Evolutionary conservation across 1,140 invertebrate genomes (phyloP).

Genomic region (Cepaea nemoralis): DNA sequence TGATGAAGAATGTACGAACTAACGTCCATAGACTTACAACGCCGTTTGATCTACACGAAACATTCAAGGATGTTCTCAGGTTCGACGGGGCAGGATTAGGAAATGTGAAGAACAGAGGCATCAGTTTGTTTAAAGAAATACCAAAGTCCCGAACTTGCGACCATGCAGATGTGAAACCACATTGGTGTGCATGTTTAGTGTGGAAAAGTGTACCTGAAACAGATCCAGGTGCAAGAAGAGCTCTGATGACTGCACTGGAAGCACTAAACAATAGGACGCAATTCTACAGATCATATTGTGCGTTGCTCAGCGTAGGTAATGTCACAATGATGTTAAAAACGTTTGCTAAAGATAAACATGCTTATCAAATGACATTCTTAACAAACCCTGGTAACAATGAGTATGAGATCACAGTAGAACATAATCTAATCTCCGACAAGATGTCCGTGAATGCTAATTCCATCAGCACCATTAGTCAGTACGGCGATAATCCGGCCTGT

Average conservation of each 20-base stretch:
- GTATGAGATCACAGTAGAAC: constrained; percentile 82
- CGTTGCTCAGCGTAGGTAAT: constrained; percentile 10
- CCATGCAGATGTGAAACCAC: constrained; percentile 90
- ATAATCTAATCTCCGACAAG: constrained; percentile 76
- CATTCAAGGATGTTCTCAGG: constrained; percentile 71
- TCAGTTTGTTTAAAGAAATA: constrained; percentile 52
- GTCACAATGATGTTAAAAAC: constrained; percentile 38
- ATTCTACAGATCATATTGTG: constrained; percentile 32
- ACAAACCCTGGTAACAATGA: constrained; percentile 82
- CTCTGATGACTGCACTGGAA: constrained; percentile 37
- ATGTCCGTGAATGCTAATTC: constrained; percentile 81
- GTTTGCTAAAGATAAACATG: constrained; percentile 72
- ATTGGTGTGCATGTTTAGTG: constrained; percentile 94
- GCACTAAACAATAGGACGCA: constrained; percentile 41
- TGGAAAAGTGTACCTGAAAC: constrained; percentile 72
- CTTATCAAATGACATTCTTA: constrained; percentile 76
- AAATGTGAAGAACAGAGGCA: constrained; percentile 74
- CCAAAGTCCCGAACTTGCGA: constrained; percentile 82
- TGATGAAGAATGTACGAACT: constrained; percentile 78
- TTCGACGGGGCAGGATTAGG: constrained; percentile 77
- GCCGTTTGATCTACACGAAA: constrained; percentile 73
- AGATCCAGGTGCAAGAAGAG: constrained; percentile 28
- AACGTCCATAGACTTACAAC: constrained; percentile 76
- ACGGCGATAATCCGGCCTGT: constrained; percentile 83
- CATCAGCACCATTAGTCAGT: constrained; percentile 90